Evolutionary conservation across 2,888 invertebrate genomes (phyloP), one percentile per base, ranked within the genome.

Genomic region (Acholoe squamosa): DNA sequence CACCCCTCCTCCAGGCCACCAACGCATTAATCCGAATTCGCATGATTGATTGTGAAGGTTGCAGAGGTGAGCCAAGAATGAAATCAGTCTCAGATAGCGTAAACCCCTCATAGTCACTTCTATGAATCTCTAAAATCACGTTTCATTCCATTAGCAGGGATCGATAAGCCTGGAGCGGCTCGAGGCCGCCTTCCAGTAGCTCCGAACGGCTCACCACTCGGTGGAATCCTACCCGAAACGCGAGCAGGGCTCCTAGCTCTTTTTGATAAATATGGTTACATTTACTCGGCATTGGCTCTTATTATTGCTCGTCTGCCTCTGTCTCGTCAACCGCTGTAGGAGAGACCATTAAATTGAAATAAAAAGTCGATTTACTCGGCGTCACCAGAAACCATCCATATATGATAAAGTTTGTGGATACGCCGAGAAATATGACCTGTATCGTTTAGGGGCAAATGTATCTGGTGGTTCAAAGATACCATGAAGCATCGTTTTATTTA

Each of bases 1-100:
- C 76, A 76, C 76, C 25, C 28, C 76, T 31, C 31, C 76, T 16
- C 31, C 61, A 3, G 61, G n/a, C 61, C n/a, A 3, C 61, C 54
- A 86, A 54, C 28, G 56, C 86, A 56, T 86, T 86, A 86, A 86
- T 86, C 86, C 86, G 28, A 43, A 54, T 52, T 54, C 54, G 31
- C 31, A 86, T 86, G 86, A 86, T 86, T 52, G 86, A 86, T 86
- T 54, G 86, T 54, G 54, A 56, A 33, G 52, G 86, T 86, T 31
- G 86, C 28, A 19, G 56, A 56, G 86, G 86, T 86, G 86, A 86
- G 28, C 31, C 54, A 54, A 86, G 86, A 54, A 86, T 54, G 25
- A 54, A 86, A 86, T 86, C 86, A 86, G 86, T 86, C 86, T 86
- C 86, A 86, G 86, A 86, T 54, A 33, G 86, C 31, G 54, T 56